A percentile compares a stretch with the other conserved stretches of the same genome.
phyloP scores from a whole-genome alignment of 2,888 invertebrate species.

The Mamestra brassicae region DNA sequence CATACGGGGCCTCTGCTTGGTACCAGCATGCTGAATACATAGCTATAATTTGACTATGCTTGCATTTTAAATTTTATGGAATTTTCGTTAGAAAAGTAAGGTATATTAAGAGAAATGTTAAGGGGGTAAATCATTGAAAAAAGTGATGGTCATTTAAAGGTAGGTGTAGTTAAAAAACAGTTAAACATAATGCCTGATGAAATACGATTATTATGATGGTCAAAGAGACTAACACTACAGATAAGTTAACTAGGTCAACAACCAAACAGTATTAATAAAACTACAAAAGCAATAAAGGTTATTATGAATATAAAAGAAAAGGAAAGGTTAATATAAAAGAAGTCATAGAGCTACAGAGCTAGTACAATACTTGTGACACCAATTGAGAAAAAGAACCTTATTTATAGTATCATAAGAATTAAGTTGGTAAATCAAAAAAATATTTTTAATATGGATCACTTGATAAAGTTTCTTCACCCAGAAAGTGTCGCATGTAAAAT shows the following conservation, averaged over 20 bases:
- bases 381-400: slow-evolving; percentile 1
- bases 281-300: slow-evolving; percentile 15
- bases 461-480: background rate
- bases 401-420: background rate
- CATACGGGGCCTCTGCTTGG: slow-evolving; percentile 61
- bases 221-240: background rate
- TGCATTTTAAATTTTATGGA: slow-evolving; percentile 9
- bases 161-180: background rate
- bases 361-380: slow-evolving; percentile 5
- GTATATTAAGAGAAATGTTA: background rate
- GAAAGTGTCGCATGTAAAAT: background rate
- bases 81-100: slow-evolving; percentile 7
- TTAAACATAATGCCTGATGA: background rate
- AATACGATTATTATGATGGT: slow-evolving; percentile 3
- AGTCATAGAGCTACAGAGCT: slow-evolving; percentile 21
- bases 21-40: slow-evolving; percentile 42
- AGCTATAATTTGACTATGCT: slow-evolving; percentile 37
- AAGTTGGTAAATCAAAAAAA: background rate
- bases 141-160: background rate
- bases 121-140: background rate
- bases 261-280: slow-evolving; percentile 19
- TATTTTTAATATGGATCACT: background rate
- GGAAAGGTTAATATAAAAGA: background rate
- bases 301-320: slow-evolving; percentile 1
- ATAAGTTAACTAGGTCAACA: slow-evolving; percentile 26